Conservation (phyloP, 2,797 vertebrate genomes). For the Okamejei kenojei region DNA sequence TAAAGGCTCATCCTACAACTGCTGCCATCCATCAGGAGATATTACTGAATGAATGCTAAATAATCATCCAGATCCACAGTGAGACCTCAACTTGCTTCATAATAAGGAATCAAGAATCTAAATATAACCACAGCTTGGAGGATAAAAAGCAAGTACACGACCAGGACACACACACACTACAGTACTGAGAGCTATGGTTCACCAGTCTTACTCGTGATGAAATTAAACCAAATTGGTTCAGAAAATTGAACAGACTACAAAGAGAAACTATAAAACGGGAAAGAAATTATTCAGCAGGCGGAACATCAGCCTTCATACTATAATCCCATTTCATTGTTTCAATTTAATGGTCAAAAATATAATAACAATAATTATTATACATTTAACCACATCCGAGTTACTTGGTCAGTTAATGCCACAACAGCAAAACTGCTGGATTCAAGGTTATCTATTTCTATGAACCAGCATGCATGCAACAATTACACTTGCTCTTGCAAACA, state of each 20-base stretch:
- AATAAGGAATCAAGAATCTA: not conserved
- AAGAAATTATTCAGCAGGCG: not conserved
- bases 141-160: no score
- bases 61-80: not conserved
- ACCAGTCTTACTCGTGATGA: not conserved
- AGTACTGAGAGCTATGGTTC: not conserved
- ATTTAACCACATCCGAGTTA: not conserved
- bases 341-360: not conserved
- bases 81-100: not conserved
- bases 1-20: conserved; percentile 45
- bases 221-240: not conserved
- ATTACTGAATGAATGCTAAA: not conserved
- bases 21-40: conserved; percentile 35
- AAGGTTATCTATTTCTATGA: not conserved
- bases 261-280: not conserved
- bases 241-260: not conserved
- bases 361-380: not conserved
- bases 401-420: not conserved
- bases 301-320: not conserved
- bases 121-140: not conserved
- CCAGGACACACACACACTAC: not conserved
- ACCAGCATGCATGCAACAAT: not conserved
- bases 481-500: conserved; percentile 15
- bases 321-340: not conserved
- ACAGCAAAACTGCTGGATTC: not conserved